Percentiles rank a stretch among this genome's conserved stretches.
phyloP scores from a whole-genome alignment of 1,140 invertebrate species.

The Leptonema lineaticorne region DNA sequence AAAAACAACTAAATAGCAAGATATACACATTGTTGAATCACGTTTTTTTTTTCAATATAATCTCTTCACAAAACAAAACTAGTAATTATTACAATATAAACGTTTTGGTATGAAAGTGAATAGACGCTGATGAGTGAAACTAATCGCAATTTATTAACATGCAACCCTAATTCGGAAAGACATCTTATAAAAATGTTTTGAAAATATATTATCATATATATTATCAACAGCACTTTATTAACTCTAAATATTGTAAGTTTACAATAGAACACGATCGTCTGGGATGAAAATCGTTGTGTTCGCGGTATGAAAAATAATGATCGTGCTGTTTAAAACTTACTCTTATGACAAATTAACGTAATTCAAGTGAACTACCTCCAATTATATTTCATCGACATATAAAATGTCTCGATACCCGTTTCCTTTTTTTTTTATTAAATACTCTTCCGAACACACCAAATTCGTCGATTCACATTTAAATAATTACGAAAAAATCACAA shows the following conservation, averaged over 20 bases:
- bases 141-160: not conserved
- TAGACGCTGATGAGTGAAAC: not conserved
- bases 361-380: not conserved
- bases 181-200: not conserved
- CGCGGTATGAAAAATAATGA: not conserved
- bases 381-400: not conserved
- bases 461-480: not conserved
- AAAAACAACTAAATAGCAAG: too few relatives aligned
- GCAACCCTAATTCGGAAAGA: not conserved
- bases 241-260: too few relatives aligned
- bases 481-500: conserved; percentile 17
- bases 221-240: not conserved
- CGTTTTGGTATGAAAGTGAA: too few relatives aligned
- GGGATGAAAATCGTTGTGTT: not conserved
- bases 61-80: too few relatives aligned
- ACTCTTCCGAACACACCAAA: conserved; percentile 1
- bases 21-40: too few relatives aligned
- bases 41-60: too few relatives aligned
- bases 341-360: not conserved
- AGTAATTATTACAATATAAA: too few relatives aligned
- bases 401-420: not conserved
- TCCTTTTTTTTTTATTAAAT: too few relatives aligned
- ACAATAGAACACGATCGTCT: too few relatives aligned
- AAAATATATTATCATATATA: too few relatives aligned
- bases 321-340: not conserved